These are phyloP conservation scores for Lethenteron camtschaticum DNA, from an alignment of 2,113 vertebrate genomes.

Conservation along the genomic window DNA sequence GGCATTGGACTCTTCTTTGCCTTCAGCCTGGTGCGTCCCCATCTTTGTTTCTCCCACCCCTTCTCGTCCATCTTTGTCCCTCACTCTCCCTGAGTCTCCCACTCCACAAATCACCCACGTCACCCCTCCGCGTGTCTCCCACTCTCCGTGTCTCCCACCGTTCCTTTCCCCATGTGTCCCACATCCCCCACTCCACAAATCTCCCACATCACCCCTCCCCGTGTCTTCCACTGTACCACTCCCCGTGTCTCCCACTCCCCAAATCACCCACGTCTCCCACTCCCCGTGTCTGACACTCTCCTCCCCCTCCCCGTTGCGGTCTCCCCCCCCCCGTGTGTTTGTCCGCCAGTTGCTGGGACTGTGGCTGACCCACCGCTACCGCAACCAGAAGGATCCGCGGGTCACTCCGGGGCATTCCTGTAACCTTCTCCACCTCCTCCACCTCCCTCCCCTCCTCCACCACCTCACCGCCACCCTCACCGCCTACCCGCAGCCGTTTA, in stretches of 20 bases:
- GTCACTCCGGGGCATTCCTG: constrained; percentile 79
- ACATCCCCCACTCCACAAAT: neutral
- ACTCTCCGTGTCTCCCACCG: neutral
- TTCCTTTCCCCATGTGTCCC: neutral
- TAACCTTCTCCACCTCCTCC: constrained; percentile 16
- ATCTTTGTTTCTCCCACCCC: neutral
- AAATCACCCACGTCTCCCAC: neutral
- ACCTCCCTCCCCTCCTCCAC: no score
- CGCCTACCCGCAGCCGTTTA: no score
- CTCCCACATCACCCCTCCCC: neutral
- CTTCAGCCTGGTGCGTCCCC: constrained; percentile 56
- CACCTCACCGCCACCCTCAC: no score
- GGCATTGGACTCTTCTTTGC: constrained; percentile 90
- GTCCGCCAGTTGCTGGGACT: constrained; percentile 54
- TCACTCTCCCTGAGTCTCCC: neutral
- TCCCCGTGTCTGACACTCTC: neutral
- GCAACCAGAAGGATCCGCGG: constrained; percentile 75
- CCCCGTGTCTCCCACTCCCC: neutral
- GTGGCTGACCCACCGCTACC: constrained; percentile 73
- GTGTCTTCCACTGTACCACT: neutral
- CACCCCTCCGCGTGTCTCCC: neutral
- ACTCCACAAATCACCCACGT: neutral
- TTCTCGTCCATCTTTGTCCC: neutral
- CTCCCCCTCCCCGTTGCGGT: neutral
- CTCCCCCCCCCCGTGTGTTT: neutral